Evolutionary conservation across 2,113 vertebrate genomes (phyloP).

Genomic region (Psophia crepitans): DNA sequence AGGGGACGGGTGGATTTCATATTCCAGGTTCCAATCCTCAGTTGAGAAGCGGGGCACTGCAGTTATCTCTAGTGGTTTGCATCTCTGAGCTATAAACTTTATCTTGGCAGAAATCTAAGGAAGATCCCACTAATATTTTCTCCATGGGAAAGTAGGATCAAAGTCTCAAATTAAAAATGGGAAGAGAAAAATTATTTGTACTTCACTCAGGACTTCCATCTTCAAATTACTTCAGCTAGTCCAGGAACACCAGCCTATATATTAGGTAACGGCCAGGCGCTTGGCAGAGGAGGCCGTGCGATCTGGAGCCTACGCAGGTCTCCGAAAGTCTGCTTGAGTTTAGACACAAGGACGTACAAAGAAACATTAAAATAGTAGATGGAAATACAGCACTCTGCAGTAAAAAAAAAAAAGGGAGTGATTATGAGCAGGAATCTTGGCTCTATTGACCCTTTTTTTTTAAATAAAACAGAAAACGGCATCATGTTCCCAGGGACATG

Average conservation of each 20-base stretch:
- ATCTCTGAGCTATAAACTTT: background rate
- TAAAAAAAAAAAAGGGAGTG: slow-evolving; percentile 22
- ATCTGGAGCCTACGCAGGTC: background rate
- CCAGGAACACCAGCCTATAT: background rate
- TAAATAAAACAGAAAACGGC: background rate
- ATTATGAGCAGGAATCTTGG: slow-evolving; percentile 54
- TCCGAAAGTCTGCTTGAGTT: slow-evolving; percentile 5
- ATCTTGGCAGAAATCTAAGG: background rate
- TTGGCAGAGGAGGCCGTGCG: background rate
- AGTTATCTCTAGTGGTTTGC: background rate
- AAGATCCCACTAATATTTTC: background rate
- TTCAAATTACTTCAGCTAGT: background rate
- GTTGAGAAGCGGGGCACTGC: background rate
- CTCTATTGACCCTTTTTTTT: background rate
- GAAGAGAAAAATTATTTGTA: background rate
- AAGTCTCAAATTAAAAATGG: background rate
- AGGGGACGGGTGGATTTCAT: background rate
- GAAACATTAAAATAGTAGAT: slow-evolving; percentile 27
- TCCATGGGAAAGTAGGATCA: background rate
- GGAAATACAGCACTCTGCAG: background rate
- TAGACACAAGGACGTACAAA: background rate
- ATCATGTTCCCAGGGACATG: slow-evolving; percentile 37
- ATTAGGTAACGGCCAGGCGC: background rate
- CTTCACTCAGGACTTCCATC: background rate
- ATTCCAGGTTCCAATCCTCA: background rate